Conservation (phyloP, 2,797 vertebrate genomes). For the Anniella stebbinsi region DNA sequence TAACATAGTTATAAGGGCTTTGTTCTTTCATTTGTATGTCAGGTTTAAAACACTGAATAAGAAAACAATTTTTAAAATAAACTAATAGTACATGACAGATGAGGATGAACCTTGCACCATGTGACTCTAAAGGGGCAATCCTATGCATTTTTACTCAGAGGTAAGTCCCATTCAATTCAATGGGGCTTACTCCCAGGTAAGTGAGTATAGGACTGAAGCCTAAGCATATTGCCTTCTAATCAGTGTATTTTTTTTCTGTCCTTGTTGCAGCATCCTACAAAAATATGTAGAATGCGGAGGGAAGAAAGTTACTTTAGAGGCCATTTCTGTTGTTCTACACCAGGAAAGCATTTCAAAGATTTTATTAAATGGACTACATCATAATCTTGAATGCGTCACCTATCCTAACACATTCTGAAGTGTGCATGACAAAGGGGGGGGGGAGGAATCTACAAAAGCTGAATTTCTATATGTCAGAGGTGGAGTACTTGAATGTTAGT, state of each 20-base stretch:
- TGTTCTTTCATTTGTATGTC: not conserved
- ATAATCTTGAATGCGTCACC: constrained; percentile 9
- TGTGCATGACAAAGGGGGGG: not conserved
- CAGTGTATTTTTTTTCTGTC: not conserved
- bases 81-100: not conserved
- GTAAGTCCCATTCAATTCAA: no score
- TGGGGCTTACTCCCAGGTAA: no score
- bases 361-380: not conserved
- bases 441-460: not conserved
- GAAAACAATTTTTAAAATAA: not conserved
- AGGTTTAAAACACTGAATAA: not conserved
- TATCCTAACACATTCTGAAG: constrained; percentile 28
- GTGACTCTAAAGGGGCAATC: not conserved
- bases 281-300: not conserved
- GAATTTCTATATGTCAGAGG: constrained; percentile 1
- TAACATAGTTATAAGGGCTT: no score
- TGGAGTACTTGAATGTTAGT: not conserved
- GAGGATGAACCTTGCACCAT: no score
- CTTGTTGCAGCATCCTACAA: not conserved
- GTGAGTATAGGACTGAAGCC: no score
- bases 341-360: constrained; percentile 2
- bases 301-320: not conserved
- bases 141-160: not conserved
- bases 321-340: not conserved
- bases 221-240: not conserved